These are phyloP conservation scores for Plectrocnemia conspersa DNA, from an alignment of 1,140 invertebrate genomes.

Conservation along the genomic window DNA sequence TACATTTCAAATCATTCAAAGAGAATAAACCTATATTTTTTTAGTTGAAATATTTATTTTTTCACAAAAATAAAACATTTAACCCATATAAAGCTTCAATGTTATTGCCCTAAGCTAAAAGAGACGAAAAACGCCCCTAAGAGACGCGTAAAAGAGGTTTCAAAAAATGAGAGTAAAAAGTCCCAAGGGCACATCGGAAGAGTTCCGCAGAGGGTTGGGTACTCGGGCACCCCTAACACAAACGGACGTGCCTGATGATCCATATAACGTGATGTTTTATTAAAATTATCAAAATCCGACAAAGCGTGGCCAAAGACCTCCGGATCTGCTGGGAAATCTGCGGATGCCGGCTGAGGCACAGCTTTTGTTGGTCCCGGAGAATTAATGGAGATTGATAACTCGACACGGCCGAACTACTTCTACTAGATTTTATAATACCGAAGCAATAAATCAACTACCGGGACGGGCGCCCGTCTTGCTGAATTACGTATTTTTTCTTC, in stretches of 20 bases:
- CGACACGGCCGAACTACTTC: background rate
- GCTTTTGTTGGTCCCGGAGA: slow-evolving; percentile 10
- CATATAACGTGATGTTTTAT: slow-evolving; percentile 24
- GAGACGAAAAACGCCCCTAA: too few relatives aligned
- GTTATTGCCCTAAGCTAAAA: too few relatives aligned
- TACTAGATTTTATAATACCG: slow-evolving; percentile 1
- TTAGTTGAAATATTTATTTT: too few relatives aligned
- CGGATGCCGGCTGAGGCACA: slow-evolving; percentile 20
- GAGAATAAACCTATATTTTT: too few relatives aligned
- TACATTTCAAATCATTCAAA: too few relatives aligned
- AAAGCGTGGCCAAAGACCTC: slow-evolving; percentile 11
- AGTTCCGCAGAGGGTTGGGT: background rate
- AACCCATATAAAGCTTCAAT: too few relatives aligned
- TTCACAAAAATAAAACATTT: too few relatives aligned
- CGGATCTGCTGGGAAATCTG: slow-evolving; percentile 22
- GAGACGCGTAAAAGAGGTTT: too few relatives aligned
- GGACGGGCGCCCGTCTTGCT: background rate
- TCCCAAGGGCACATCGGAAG: too few relatives aligned
- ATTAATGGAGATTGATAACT: slow-evolving; percentile 18
- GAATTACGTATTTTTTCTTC: background rate
- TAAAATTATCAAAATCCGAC: slow-evolving; percentile 29
- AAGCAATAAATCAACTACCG: slow-evolving; percentile 8
- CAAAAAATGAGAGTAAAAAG: too few relatives aligned
- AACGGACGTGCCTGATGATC: slow-evolving; percentile 29
- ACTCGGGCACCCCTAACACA: slow-evolving; percentile 2